Percentiles rank a stretch among this genome's conserved stretches.
Evolutionary conservation across 35 echinoderm and acorn worm species (phyloP).

Genomic region (Eucidaris tribuloides): DNA sequence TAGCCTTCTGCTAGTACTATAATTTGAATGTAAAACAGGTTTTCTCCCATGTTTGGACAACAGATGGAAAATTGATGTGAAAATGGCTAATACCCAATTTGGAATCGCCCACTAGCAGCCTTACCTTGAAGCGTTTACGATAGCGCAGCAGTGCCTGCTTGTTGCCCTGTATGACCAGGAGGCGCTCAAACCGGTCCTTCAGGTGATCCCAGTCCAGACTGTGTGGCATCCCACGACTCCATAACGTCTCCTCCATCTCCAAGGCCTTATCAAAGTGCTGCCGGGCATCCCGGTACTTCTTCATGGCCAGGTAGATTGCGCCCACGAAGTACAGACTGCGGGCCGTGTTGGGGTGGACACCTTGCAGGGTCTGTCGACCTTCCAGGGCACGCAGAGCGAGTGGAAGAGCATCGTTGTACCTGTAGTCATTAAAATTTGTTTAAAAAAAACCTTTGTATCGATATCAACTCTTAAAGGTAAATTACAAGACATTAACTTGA

Average conservation of each 20-base stretch:
- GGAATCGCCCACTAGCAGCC: background rate
- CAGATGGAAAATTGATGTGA: too few species aligned
- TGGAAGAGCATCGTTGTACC: conserved; percentile 78
- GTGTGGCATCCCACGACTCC: conserved; percentile 82
- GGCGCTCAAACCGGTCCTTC: conserved; percentile 41
- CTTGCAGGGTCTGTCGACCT: conserved; percentile 58
- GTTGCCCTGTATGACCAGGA: conserved; percentile 58
- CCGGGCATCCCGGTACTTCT: conserved; percentile 54
- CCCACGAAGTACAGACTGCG: conserved; percentile 85
- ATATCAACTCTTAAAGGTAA: too few species aligned
- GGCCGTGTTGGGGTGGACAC: conserved; percentile 63
- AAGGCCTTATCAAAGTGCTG: conserved; percentile 80
- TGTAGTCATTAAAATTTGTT: too few species aligned
- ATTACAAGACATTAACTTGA: too few species aligned
- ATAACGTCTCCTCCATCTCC: conserved; percentile 80
- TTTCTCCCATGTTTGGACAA: too few species aligned
- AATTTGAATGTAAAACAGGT: too few species aligned
- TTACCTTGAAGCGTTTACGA: conserved; percentile 71
- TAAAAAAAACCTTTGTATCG: too few species aligned
- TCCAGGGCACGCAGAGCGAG: conserved; percentile 67
- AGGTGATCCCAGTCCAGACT: conserved; percentile 75
- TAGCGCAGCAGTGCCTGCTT: conserved; percentile 31
- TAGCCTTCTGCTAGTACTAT: too few species aligned
- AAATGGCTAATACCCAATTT: background rate
- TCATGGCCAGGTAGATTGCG: conserved; percentile 49